phyloP scores from a whole-genome alignment of 2,113 vertebrate genomes.

The Silurus glanis region DNA sequence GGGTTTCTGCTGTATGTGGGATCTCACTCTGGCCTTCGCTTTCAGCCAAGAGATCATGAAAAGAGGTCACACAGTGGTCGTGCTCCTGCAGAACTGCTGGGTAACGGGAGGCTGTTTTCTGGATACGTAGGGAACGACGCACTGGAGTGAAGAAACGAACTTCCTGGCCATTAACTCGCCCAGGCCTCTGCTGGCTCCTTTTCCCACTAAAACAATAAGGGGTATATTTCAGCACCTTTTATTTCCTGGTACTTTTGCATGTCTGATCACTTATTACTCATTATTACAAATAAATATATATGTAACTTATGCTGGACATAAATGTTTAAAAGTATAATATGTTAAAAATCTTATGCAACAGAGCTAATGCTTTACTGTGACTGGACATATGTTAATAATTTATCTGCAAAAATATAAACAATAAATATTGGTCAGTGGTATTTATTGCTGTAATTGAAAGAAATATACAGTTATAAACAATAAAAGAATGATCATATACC shows the following conservation, averaged over 20 bases:
- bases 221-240: background rate
- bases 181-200: conserved; percentile 52
- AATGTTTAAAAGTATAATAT: background rate
- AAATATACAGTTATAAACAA: background rate
- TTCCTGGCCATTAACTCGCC: conserved; percentile 64
- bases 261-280: background rate
- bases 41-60: conserved; percentile 62
- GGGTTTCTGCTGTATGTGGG: background rate
- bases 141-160: conserved; percentile 77
- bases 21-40: conserved; percentile 37
- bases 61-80: conserved; percentile 71
- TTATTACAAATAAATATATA: background rate
- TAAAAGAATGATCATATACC: conserved; percentile 53
- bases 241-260: background rate
- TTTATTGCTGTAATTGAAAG: too few relatives aligned
- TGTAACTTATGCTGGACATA: background rate
- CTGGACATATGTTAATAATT: too few relatives aligned
- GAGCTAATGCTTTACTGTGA: too few relatives aligned
- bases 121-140: conserved; percentile 72
- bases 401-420: too few relatives aligned
- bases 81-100: conserved; percentile 70
- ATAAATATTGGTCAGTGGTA: too few relatives aligned
- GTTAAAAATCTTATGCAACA: background rate
- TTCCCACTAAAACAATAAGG: conserved; percentile 54
- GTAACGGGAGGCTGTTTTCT: conserved; percentile 57